Evolutionary conservation across 2,888 invertebrate species (phyloP).

Genomic region (Pristionchus japonicus): DNA sequence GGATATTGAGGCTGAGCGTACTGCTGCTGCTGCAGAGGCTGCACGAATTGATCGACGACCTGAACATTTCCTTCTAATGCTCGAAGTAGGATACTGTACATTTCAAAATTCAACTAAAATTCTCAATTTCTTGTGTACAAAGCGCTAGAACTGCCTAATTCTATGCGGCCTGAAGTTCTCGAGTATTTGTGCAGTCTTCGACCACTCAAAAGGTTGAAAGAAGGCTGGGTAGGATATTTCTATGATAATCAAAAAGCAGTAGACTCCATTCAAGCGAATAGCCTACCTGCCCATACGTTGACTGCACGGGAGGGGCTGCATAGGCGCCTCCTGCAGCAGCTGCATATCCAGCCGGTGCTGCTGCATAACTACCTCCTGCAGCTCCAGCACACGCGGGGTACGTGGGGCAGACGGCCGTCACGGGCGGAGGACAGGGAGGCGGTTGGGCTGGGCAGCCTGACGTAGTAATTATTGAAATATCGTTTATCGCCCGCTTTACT

Average conservation of each 20-base stretch:
- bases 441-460: background rate
- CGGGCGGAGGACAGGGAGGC: background rate
- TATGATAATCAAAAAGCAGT: background rate
- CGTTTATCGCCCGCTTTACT: no score
- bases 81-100: no score
- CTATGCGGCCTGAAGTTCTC: no score
- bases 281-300: background rate
- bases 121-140: no score
- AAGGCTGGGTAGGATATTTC: no score
- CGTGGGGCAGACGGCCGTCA: conserved; percentile 1
- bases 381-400: background rate
- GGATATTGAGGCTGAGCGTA: background rate
- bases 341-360: background rate
- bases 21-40: conserved; percentile 4
- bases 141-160: no score
- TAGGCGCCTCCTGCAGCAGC: background rate
- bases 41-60: conserved; percentile 9
- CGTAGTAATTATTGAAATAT: no score
- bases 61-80: no score
- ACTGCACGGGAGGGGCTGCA: background rate
- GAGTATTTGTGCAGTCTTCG: no score
- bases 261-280: no score
- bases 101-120: no score
- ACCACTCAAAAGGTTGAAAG: no score
- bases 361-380: background rate